phyloP scores from a whole-genome alignment of 64 coral and sea anemone species.

The Trachythela sp. region DNA sequence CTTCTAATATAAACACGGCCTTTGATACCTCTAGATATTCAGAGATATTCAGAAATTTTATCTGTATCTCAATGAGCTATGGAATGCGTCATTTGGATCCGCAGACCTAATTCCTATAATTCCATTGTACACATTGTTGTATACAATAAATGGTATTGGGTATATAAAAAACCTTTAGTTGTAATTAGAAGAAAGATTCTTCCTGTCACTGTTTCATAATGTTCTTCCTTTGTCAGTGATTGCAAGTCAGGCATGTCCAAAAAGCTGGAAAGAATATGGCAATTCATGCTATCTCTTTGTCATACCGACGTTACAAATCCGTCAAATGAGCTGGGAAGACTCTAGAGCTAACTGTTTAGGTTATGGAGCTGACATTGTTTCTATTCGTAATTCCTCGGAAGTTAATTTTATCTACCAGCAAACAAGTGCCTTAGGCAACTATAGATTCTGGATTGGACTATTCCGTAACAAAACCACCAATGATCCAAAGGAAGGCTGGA shows the following conservation, averaged over 20 bases:
- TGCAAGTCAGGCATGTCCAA: not conserved
- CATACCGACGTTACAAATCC: not conserved
- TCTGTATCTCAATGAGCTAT: too few relatives aligned
- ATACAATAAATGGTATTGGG: too few relatives aligned
- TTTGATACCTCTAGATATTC: too few relatives aligned
- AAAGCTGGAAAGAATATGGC: not conserved
- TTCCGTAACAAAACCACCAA: not conserved
- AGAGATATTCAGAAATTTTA: too few relatives aligned
- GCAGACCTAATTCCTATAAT: too few relatives aligned
- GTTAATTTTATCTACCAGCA: not conserved
- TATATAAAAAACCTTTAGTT: too few relatives aligned
- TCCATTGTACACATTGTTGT: too few relatives aligned
- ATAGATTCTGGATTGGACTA: slow-evolving; percentile 6
- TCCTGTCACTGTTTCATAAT: not conserved
- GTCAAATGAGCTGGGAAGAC: not conserved
- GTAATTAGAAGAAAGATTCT: too few relatives aligned
- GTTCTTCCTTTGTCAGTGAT: not conserved
- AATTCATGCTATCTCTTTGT: slow-evolving; percentile 19
- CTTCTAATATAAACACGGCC: too few relatives aligned
- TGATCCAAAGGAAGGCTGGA: slow-evolving; percentile 10
- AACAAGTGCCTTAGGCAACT: not conserved
- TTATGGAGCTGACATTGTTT: not conserved
- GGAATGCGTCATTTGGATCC: too few relatives aligned
- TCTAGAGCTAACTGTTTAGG: not conserved
- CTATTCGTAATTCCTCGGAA: not conserved